These are phyloP conservation scores for Papilio aristodemus DNA, from an alignment of 1,140 invertebrate species.

Conservation along the genomic window DNA sequence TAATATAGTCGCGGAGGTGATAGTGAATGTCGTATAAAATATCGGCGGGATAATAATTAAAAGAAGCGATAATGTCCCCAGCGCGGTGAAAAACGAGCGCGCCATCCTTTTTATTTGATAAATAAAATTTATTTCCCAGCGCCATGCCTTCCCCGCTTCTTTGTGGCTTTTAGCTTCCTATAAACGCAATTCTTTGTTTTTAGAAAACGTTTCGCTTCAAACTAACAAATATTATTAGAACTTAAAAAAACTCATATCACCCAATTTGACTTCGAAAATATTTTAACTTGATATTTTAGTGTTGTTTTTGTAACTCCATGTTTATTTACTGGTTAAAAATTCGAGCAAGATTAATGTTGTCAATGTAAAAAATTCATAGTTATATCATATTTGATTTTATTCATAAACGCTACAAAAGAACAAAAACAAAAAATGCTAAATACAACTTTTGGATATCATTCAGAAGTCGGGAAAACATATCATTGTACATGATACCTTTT, in stretches of 20 bases:
- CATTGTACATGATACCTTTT: background rate
- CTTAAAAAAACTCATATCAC: too few relatives aligned
- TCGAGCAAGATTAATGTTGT: too few relatives aligned
- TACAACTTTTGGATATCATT: too few relatives aligned
- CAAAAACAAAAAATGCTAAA: too few relatives aligned
- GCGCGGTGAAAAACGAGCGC: slow-evolving; percentile 74
- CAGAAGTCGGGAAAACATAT: background rate
- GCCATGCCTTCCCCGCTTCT: slow-evolving; percentile 59
- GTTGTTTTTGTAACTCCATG: too few relatives aligned
- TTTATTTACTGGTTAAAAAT: too few relatives aligned
- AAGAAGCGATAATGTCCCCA: slow-evolving; percentile 78
- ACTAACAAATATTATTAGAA: slow-evolving; percentile 12
- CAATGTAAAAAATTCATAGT: too few relatives aligned
- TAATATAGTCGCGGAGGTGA: slow-evolving; percentile 18
- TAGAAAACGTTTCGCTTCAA: slow-evolving; percentile 44
- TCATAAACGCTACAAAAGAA: too few relatives aligned
- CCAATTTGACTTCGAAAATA: too few relatives aligned
- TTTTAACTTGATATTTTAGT: too few relatives aligned
- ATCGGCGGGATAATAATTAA: slow-evolving; percentile 80
- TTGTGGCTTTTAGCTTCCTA: slow-evolving; percentile 59
- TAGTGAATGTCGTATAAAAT: slow-evolving; percentile 54
- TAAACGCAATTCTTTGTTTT: slow-evolving; percentile 54
- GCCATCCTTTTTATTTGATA: slow-evolving; percentile 80
- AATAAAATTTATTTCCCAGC: slow-evolving; percentile 78
- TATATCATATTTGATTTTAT: too few relatives aligned